Conservation (phyloP, 2,888 invertebrate species). For the Ormyrus thymus region DNA sequence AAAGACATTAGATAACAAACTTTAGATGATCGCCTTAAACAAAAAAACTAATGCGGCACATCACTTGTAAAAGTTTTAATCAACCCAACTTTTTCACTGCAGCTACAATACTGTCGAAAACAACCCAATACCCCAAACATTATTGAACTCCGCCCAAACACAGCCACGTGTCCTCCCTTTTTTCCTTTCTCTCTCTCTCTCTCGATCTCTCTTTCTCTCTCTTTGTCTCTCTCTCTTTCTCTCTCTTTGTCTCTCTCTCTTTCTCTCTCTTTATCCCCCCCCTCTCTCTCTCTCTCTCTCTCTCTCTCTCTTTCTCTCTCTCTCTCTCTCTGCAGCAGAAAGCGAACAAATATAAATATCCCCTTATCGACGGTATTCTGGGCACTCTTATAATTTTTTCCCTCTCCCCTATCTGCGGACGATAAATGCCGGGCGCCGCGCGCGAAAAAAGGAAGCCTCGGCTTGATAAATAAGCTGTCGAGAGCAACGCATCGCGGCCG, state of each 20-base stretch:
- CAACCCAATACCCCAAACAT: conserved; percentile 7
- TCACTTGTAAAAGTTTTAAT: too few relatives aligned
- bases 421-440: background rate
- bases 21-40: too few relatives aligned
- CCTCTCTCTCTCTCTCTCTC: background rate
- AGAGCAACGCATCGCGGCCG: background rate
- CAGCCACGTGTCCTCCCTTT: background rate
- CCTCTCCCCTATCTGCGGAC: background rate
- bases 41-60: too few relatives aligned
- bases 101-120: background rate
- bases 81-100: too few relatives aligned
- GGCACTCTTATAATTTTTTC: background rate
- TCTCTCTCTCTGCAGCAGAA: too few relatives aligned
- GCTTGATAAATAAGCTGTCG: conserved; percentile 32
- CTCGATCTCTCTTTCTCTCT: too few relatives aligned
- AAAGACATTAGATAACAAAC: too few relatives aligned
- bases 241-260: background rate
- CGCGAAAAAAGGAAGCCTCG: background rate
- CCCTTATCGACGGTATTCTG: conserved; percentile 4
- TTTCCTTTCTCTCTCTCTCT: background rate
- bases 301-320: background rate
- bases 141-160: background rate
- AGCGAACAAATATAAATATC: conserved; percentile 15
- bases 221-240: too few relatives aligned
- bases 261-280: too few relatives aligned